A percentile compares a stretch with the other conserved stretches of the same genome.
Conservation (phyloP, 1,140 invertebrate species). For the Drosophila repletoides region DNA sequence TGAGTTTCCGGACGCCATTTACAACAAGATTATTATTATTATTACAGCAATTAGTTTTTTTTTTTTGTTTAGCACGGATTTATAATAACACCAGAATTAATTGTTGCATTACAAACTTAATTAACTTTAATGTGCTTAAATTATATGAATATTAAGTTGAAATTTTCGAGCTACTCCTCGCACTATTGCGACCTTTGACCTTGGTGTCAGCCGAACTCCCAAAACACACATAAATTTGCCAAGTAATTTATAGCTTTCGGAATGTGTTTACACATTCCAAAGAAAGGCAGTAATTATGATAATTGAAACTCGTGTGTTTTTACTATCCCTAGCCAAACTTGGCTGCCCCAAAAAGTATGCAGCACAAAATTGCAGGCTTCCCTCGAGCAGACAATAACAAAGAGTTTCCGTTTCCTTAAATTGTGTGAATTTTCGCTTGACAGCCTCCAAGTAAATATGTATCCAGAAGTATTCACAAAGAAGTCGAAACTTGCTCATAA, state of each 20-base stretch:
- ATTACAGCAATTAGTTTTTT: conserved; percentile 42
- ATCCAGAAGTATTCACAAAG: too few relatives aligned
- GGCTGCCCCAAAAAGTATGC: conserved; percentile 35
- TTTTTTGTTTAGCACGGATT: conserved; percentile 41
- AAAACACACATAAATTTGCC: conserved; percentile 32
- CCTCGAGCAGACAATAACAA: conserved; percentile 12
- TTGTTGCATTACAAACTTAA: conserved; percentile 34
- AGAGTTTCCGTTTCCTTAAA: conserved; percentile 13
- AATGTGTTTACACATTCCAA: conserved; percentile 22
- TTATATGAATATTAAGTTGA: conserved; percentile 27
- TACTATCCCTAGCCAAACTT: neutral
- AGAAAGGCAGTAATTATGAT: conserved; percentile 61
- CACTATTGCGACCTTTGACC: neutral
- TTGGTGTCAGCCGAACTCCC: conserved; percentile 14
- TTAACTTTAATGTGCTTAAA: conserved; percentile 47
- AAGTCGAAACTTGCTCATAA: too few relatives aligned
- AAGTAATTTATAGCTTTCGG: conserved; percentile 8
- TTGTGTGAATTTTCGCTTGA: neutral
- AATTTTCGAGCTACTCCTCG: neutral
- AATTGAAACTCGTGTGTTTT: conserved; percentile 38
- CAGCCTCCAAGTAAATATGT: neutral
- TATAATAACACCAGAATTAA: conserved; percentile 48
- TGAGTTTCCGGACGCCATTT: conserved; percentile 42
- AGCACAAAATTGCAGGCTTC: conserved; percentile 23
- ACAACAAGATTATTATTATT: conserved; percentile 41